Percentiles rank a stretch among this genome's conserved stretches.
Conservation (phyloP, 2,888 invertebrate species). For the Microctonus brassicae region DNA sequence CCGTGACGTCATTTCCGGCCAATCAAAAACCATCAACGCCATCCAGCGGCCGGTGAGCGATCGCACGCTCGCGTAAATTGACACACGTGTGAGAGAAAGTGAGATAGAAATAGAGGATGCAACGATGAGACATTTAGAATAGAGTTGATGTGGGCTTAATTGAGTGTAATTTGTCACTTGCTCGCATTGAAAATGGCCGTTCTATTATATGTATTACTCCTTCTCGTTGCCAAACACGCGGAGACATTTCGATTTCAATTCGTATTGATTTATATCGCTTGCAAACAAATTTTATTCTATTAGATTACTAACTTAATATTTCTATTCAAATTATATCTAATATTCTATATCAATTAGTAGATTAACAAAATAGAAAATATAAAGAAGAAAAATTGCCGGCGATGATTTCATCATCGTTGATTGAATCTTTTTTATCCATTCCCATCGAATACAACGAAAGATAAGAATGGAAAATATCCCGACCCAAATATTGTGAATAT, state of each 20-base stretch:
- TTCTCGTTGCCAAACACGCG: neutral
- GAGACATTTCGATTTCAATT: neutral
- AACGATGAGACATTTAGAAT: constrained; percentile 40
- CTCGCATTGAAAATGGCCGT: constrained; percentile 32
- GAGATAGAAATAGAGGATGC: constrained; percentile 22
- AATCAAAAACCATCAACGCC: constrained; percentile 68
- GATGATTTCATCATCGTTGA: neutral
- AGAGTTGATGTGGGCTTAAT: constrained; percentile 53
- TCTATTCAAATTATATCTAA: neutral
- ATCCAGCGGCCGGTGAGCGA: constrained; percentile 27
- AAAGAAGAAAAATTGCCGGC: too few relatives aligned
- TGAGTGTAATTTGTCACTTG: constrained; percentile 54
- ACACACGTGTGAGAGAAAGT: constrained; percentile 11
- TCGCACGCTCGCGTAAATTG: constrained; percentile 28
- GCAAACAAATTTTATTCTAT: too few relatives aligned
- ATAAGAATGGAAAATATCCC: neutral
- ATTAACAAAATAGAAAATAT: neutral
- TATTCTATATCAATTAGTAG: neutral
- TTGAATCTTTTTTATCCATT: neutral
- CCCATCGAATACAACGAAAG: neutral
- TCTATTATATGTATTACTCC: neutral
- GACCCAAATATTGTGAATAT: constrained; percentile 9
- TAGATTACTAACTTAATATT: neutral
- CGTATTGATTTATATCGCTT: neutral
- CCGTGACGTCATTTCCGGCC: constrained; percentile 68